A percentile compares a stretch with the other conserved stretches of the same genome.
Evolutionary conservation across 2,888 invertebrate genomes (phyloP).

Genomic region (Formica aserva): DNA sequence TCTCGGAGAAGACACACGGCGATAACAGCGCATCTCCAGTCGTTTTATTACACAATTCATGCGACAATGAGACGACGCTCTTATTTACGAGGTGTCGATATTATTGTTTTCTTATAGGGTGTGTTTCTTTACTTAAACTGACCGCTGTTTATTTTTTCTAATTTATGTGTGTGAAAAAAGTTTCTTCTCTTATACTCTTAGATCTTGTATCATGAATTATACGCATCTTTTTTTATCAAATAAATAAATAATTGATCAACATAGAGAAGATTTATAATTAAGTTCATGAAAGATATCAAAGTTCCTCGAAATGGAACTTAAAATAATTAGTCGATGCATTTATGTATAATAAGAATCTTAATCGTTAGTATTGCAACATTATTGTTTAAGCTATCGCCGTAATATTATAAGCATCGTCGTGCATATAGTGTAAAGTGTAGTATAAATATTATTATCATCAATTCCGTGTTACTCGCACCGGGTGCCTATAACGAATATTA

Average conservation of each 20-base stretch:
- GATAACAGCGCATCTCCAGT: conserved; percentile 7
- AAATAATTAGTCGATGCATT: background rate
- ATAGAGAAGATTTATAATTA: background rate
- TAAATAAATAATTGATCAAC: background rate
- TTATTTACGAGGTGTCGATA: conserved; percentile 59
- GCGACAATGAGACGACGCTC: conserved; percentile 14
- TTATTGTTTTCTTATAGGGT: background rate
- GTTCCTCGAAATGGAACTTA: background rate
- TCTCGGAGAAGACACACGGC: conserved; percentile 39
- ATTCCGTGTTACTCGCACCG: background rate
- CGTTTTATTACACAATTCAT: conserved; percentile 52
- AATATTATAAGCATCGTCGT: background rate
- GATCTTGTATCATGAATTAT: background rate
- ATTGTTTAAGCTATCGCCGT: background rate
- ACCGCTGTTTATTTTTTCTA: background rate
- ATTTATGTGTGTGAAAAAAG: background rate
- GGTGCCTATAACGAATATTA: conserved; percentile 12
- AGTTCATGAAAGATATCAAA: background rate
- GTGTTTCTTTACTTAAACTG: background rate
- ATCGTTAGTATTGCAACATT: background rate
- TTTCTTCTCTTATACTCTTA: background rate
- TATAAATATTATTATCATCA: conserved; percentile 27
- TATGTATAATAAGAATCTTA: background rate
- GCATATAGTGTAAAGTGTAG: background rate
- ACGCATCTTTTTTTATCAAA: background rate